These are phyloP conservation scores for Arctocebus calabarensis DNA, from an alignment of 2,797 vertebrate genomes.

Conservation along the genomic window DNA sequence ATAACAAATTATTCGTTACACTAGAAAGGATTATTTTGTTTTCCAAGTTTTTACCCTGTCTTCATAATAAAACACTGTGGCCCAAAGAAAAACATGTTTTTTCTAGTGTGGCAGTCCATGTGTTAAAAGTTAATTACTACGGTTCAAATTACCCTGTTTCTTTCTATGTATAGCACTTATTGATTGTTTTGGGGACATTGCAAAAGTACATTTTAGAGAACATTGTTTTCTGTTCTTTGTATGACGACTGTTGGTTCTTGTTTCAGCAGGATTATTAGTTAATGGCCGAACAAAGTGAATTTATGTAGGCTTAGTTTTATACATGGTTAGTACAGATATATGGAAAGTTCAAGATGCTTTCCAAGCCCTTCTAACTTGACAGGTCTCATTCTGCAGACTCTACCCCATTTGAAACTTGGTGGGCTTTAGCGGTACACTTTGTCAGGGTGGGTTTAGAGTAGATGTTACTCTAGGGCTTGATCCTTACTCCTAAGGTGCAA, in stretches of 20 bases:
- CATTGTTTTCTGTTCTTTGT: background rate
- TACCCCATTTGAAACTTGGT: background rate
- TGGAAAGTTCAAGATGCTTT: background rate
- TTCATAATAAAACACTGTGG: too few species aligned
- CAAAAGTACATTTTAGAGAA: background rate
- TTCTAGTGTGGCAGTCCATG: too few species aligned
- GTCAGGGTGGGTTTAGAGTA: background rate
- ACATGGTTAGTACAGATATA: background rate
- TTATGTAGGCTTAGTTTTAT: constrained; percentile 18
- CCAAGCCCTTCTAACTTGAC: background rate
- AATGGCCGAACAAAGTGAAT: background rate
- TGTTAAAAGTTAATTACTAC: background rate
- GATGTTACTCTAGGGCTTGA: background rate
- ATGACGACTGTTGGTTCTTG: background rate
- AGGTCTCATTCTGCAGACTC: background rate
- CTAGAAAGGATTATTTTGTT: too few species aligned
- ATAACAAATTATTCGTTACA: too few species aligned
- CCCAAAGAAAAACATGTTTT: too few species aligned
- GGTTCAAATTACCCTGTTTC: background rate
- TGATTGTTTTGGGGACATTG: background rate
- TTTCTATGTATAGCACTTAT: background rate
- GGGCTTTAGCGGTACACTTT: background rate
- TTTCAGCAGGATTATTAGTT: background rate
- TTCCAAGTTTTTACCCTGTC: too few species aligned
- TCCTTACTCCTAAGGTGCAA: background rate